These are phyloP conservation scores for Peromyscus attwateri DNA, from an alignment of 2,797 vertebrate genomes.

Conservation along the genomic window DNA sequence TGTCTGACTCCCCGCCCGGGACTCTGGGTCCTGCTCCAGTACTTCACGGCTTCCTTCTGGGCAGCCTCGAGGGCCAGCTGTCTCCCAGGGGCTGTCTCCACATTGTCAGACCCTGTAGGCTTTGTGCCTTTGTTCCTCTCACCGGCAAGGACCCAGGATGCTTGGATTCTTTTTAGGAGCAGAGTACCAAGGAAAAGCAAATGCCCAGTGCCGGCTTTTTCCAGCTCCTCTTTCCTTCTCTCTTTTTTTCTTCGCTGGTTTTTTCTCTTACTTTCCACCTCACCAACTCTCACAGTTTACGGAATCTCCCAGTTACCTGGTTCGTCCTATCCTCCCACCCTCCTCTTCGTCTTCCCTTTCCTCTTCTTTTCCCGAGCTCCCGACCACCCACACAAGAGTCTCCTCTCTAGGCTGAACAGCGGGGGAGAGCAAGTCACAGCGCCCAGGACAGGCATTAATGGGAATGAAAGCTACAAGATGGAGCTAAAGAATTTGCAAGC, in stretches of 20 bases:
- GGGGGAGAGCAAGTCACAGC: background rate
- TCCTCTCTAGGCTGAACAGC: background rate
- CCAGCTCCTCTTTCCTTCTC: background rate
- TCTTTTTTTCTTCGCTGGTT: background rate
- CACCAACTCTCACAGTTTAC: background rate
- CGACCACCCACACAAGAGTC: background rate
- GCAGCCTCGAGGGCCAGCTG: background rate
- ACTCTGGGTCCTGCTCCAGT: background rate
- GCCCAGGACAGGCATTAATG: background rate
- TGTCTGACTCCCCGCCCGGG: background rate
- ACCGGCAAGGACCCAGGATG: background rate
- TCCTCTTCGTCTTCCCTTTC: background rate
- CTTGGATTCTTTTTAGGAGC: background rate
- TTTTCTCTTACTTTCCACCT: background rate
- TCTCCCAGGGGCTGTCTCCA: background rate
- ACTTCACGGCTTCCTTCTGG: background rate
- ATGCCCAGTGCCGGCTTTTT: background rate
- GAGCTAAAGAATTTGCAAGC: slow-evolving; percentile 73
- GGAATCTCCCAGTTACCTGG: background rate
- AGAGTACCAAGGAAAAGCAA: slow-evolving; percentile 5
- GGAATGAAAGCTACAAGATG: slow-evolving; percentile 4
- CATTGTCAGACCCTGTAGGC: background rate
- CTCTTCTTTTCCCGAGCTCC: background rate
- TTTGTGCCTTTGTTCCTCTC: background rate
- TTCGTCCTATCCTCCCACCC: background rate